Evolutionary conservation across 2,113 vertebrate genomes (phyloP).

Genomic region (Leucoraja erinaceus): DNA sequence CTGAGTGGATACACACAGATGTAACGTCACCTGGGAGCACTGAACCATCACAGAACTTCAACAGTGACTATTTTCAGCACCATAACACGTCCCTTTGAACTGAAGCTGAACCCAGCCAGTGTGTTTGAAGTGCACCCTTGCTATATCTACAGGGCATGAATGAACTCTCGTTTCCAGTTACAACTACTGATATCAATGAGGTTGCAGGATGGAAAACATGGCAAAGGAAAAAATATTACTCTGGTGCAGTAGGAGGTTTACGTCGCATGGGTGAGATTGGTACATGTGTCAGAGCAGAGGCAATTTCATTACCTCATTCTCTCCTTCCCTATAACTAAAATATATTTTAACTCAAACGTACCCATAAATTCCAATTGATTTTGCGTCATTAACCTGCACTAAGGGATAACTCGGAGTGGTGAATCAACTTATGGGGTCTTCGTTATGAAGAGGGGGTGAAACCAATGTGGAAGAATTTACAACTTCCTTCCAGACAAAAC

Average conservation of each 20-base stretch:
- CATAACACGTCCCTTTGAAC: neutral
- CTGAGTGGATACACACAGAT: conserved; percentile 50
- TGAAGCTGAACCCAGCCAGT: neutral
- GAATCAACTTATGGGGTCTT: too few species aligned
- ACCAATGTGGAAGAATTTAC: too few species aligned
- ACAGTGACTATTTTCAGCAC: neutral
- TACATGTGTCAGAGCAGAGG: neutral
- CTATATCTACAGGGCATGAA: neutral
- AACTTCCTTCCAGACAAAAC: too few species aligned
- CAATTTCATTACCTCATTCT: too few species aligned
- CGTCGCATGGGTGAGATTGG: neutral
- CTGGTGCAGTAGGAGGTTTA: neutral
- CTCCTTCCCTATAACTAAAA: too few species aligned
- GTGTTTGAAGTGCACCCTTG: neutral
- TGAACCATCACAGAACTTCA: neutral
- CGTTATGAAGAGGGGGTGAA: too few species aligned
- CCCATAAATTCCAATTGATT: too few species aligned
- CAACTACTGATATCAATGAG: neutral
- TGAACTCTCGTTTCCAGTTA: neutral
- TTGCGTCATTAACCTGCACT: too few species aligned
- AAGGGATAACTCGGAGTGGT: too few species aligned
- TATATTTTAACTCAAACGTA: too few species aligned
- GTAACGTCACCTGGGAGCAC: neutral
- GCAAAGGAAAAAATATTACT: neutral
- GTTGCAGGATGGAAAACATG: neutral